phyloP scores from a whole-genome alignment of 2,113 vertebrate species.

The Colinus virginianus region DNA sequence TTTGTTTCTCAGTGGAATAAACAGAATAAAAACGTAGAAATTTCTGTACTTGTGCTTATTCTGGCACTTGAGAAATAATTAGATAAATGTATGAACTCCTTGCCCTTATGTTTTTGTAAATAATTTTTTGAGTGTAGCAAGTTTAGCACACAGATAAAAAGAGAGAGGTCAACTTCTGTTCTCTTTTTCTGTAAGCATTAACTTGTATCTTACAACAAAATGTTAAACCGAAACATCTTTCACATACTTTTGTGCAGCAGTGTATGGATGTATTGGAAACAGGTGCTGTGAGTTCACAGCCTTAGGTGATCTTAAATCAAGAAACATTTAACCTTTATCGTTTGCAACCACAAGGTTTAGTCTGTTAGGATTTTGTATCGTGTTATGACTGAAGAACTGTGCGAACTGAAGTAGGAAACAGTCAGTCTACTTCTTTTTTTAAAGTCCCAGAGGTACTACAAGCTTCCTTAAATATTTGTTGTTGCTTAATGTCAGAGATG shows the following conservation, averaged over 20 bases:
- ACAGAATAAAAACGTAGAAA: neutral
- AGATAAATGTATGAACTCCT: neutral
- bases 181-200: neutral
- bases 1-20: neutral
- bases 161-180: neutral
- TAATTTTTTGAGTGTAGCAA: neutral
- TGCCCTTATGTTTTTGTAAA: neutral
- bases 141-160: neutral
- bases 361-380: neutral
- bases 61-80: neutral
- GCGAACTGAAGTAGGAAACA: neutral
- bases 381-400: neutral
- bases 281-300: neutral
- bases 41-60: neutral
- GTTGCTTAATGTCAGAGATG: neutral
- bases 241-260: neutral
- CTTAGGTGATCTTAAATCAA: neutral
- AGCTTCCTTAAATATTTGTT: neutral
- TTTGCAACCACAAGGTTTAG: neutral
- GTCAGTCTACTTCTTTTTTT: neutral
- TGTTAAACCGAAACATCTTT: neutral
- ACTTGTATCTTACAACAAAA: neutral
- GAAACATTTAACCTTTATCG: neutral
- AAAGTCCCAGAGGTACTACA: neutral
- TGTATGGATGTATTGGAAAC: neutral